Evolutionary conservation across 1,140 invertebrate genomes (phyloP), one percentile per base, ranked within the genome.

Genomic region (Macrotrachela quadricornifera): DNA sequence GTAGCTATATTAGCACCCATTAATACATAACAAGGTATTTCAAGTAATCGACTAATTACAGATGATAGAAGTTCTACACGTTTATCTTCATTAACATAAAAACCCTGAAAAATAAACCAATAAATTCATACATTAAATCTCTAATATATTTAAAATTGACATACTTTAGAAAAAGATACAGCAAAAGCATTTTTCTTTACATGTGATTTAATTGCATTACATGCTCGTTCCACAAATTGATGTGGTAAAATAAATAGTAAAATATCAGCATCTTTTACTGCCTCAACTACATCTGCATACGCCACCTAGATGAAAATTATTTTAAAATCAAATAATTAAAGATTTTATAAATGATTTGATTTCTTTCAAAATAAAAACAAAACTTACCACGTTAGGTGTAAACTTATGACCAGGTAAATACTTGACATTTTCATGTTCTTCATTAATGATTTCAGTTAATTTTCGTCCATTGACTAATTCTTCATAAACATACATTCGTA

Each of bases 1-100:
- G 79, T 78, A 47, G 92, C 92, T 55, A 97, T 76, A 73, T 97
- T 97, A 49, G 92, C 92, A 51, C 92, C 92, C 92, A 97, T 97
- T 18, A 99, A 71, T 6, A 95, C 91, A 46, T 80, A 79, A 60
- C 87, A 82, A 44, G 85, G 82, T 63, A 97, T 90, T 63, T 82
- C 78, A 46, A 97, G 71, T 57, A 80, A 74, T 40, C 78, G 74
- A 18, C 80, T 77, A 59, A 99, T 92, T 50, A 91, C 85, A 63
- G 90, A 80, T 1, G 90, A 95, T 59, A 99, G 92, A n/a, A 97
- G 74, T 58, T 86, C 86, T 17, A 63, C 21, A 30, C 63, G 39
- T 58, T 59, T 17, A 67, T 59, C 46, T 41, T 41, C 45, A 18
- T 9, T 50, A 4, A 50, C 17, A 47, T 47, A 14, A 38, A 30